Evolutionary conservation across 2,888 invertebrate genomes (phyloP).

Genomic region (Sarcophaga rosellei): DNA sequence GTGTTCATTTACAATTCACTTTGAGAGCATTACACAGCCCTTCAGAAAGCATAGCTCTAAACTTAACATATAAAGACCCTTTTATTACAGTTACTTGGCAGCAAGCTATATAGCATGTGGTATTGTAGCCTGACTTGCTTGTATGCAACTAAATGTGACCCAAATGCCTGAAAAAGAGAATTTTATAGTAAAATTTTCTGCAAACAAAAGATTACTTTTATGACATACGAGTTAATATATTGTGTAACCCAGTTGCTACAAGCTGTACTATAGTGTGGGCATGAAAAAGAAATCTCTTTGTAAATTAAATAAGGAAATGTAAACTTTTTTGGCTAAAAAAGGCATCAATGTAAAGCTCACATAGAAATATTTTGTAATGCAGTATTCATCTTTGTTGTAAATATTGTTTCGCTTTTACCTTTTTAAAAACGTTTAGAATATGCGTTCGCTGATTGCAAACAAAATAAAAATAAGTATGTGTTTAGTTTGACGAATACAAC

Average conservation of each 20-base stretch:
- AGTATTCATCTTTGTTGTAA: too few relatives aligned
- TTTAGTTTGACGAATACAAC: too few relatives aligned
- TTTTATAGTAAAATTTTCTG: too few relatives aligned
- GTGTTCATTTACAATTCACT: conserved; percentile 21
- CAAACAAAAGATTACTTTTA: neutral
- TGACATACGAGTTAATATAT: neutral
- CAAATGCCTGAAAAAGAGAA: conserved; percentile 12
- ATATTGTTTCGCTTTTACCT: too few relatives aligned
- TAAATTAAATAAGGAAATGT: conserved; percentile 3
- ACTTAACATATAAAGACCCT: conserved; percentile 17
- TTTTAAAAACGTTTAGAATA: too few relatives aligned
- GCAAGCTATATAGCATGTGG: neutral
- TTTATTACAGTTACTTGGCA: conserved; percentile 16
- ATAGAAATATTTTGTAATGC: too few relatives aligned
- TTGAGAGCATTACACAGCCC: neutral
- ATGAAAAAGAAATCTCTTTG: neutral
- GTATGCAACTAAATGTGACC: neutral
- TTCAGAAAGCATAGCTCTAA: neutral
- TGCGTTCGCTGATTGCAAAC: too few relatives aligned
- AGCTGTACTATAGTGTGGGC: neutral
- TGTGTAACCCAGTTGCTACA: conserved; percentile 4
- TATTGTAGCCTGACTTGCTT: neutral
- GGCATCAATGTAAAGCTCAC: too few relatives aligned
- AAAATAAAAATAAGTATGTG: too few relatives aligned
- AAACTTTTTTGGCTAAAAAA: too few relatives aligned